Percentiles rank a stretch among this genome's conserved stretches.
Conservation (phyloP, 2,797 vertebrate species). For the Myiotriccus ornatus region DNA sequence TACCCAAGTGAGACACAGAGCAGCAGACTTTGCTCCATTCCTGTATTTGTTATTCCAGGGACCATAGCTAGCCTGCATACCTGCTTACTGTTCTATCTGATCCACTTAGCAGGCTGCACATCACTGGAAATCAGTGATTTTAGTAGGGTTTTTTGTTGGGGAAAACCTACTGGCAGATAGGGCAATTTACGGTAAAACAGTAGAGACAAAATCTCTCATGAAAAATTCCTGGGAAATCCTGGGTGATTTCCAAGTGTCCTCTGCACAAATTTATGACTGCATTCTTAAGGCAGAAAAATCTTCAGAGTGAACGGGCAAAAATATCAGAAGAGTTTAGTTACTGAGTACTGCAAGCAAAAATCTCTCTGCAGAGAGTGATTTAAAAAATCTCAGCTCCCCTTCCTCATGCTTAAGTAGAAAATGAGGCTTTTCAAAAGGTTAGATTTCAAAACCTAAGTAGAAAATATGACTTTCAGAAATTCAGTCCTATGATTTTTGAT, state of each 20-base stretch:
- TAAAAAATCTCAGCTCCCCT: background rate
- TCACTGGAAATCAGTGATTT: background rate
- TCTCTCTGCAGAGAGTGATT: background rate
- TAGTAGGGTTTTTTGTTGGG: background rate
- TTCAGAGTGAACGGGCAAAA: background rate
- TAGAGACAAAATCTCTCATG: background rate
- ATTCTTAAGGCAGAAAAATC: background rate
- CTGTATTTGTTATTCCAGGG: background rate
- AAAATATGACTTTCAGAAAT: background rate
- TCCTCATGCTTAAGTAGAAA: background rate
- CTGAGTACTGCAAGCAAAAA: background rate
- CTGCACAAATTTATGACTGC: background rate
- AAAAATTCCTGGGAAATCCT: slow-evolving; percentile 33
- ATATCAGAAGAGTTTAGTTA: background rate
- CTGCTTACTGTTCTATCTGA: background rate
- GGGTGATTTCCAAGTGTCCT: slow-evolving; percentile 5
- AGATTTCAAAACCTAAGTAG: background rate
- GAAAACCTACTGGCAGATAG: background rate
- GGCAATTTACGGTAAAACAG: background rate
- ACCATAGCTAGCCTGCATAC: background rate
- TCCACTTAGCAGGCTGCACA: background rate
- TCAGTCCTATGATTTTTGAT: background rate
- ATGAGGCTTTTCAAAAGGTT: background rate
- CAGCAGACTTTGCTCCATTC: background rate
- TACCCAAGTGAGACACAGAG: background rate